Evolutionary conservation across 2,113 vertebrate genomes (phyloP), one percentile per base, ranked within the genome.

Genomic region (Camarhynchus parvulus): DNA sequence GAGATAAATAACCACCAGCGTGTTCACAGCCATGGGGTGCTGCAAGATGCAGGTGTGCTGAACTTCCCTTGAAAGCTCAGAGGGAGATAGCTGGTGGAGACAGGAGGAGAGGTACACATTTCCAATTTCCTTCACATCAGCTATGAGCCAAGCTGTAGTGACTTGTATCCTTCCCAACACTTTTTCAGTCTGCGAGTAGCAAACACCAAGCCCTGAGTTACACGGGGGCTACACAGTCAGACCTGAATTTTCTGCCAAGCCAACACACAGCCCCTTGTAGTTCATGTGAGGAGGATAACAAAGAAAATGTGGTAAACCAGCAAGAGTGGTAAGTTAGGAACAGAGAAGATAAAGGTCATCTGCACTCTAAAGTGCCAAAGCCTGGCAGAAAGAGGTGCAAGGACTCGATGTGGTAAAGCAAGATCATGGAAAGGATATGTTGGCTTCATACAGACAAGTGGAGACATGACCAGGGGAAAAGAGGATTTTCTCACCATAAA

Each of bases 391-490:
- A 42, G 53, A 61, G 21, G 27, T 39, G 4, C 2, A 4, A 59
- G 46, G n/a, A 35, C 49, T 89, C 64, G 47, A 25, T 20, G 35
- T 81, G 30, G 17, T 46, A 35, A 55, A 72, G 35, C 52, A 53
- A 72, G 61, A 52, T 16, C 0, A 0, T 37, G 46, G 35, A 31
- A 68, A 13, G 44, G 35, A 15, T 41, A 13, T 0, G 0, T 59
- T 76, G 46, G 30, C 39, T 55, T 15, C 1, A 3, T 18, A 22
- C 39, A 63, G 37, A 16, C 18, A 53, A 35, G 42, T 0, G 2
- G 53, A 52, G 58, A 68, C 44, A 25, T 5, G 7, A 33, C 13
- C 4, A 55, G 27, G 13, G 8, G 4, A 50, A 67, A 44, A 35
- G 30, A 72, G 37, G 15, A 7, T 31, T 63, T 15, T 37, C 25